Evolutionary conservation across 2,113 vertebrate species (phyloP).

Genomic region (Tragelaphus imberbis): DNA sequence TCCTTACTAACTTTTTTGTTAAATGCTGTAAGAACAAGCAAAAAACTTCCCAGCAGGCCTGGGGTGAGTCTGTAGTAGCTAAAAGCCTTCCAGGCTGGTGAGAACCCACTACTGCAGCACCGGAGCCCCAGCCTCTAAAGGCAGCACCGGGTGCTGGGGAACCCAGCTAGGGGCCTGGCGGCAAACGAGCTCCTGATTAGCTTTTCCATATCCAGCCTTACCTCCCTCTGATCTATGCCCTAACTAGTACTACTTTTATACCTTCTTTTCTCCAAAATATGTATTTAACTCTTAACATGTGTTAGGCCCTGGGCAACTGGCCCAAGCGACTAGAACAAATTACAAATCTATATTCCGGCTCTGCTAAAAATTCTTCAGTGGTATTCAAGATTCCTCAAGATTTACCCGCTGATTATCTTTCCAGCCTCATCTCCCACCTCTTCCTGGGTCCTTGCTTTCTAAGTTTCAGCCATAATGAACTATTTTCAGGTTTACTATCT

Average conservation of each 20-base stretch:
- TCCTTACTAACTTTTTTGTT: not conserved
- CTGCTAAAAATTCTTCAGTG: not conserved
- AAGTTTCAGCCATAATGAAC: not conserved
- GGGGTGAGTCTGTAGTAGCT: not conserved
- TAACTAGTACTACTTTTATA: not conserved
- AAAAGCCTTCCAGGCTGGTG: not conserved
- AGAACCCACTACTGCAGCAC: not conserved
- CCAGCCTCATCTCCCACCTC: not conserved
- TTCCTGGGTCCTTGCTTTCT: not conserved
- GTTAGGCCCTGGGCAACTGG: not conserved
- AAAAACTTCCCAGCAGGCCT: not conserved
- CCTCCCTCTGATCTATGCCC: not conserved
- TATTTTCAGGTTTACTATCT: not conserved
- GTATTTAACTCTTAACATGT: not conserved
- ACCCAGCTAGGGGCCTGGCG: not conserved
- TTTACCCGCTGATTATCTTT: not conserved
- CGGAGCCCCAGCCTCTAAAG: not conserved
- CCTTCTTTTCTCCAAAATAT: not conserved
- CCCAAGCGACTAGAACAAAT: not conserved
- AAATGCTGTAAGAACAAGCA: not conserved
- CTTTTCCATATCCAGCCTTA: not conserved
- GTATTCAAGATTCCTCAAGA: not conserved
- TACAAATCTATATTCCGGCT: not conserved
- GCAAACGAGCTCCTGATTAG: not conserved
- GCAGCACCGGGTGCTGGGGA: not conserved